Evolutionary conservation across 2,113 vertebrate species (phyloP).

Genomic region (Narcine bancroftii): DNA sequence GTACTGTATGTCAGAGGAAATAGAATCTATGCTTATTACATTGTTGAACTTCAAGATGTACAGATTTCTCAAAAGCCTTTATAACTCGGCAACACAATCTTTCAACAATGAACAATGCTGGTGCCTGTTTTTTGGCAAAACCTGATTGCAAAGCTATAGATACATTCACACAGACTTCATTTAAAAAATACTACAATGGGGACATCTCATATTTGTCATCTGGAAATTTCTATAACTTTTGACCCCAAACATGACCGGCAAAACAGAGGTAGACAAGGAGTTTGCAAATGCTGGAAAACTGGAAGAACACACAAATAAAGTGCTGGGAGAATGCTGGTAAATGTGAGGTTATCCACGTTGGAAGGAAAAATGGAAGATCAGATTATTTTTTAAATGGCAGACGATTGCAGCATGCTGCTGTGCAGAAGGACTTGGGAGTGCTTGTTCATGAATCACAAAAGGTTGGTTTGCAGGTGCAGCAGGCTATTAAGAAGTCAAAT

Average conservation of each 20-base stretch:
- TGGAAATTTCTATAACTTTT: background rate
- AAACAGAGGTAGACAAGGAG: no score
- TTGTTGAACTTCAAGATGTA: background rate
- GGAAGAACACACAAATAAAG: no score
- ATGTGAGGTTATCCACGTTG: no score
- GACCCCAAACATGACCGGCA: background rate
- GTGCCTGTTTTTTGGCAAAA: background rate
- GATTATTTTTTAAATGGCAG: no score
- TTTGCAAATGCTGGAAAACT: no score
- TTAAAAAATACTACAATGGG: background rate
- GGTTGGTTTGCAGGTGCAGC: no score
- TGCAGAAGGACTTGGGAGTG: no score
- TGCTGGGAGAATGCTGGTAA: no score
- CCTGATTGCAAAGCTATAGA: background rate
- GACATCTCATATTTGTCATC: background rate
- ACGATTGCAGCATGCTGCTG: no score
- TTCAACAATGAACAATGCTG: slow-evolving; percentile 3
- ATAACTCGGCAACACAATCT: background rate
- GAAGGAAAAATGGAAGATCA: no score
- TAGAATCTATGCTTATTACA: background rate
- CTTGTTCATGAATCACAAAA: no score
- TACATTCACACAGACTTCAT: background rate
- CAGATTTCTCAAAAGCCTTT: background rate
- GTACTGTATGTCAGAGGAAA: slow-evolving; percentile 2
- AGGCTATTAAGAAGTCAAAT: no score